Base-by-base conservation (phyloP, 2,888 invertebrate species). In the Drosophila stalkeri region DNA sequence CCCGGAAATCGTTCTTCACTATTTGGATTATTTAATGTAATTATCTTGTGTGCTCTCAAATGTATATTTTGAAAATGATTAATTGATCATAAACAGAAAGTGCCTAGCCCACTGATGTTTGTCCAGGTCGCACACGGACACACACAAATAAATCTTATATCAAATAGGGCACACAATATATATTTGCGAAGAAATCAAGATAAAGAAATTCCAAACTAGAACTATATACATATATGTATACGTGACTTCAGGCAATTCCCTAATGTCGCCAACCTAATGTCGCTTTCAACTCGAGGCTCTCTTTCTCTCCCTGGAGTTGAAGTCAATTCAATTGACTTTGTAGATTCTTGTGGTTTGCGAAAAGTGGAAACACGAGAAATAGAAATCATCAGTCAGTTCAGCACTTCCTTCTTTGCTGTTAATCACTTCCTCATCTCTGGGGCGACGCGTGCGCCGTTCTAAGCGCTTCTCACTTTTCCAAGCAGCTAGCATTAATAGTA, bases 351-450 rank as follows among this genome's bases (percentile, higher is more conserved):
- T 43, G 57, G 31, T 18, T 62, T 80, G 83, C 79, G 64, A 85
- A 86, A 85, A 82, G 81, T 70, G 56, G 87, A 84, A 81, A 78
- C 78, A 73, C 85, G 47, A 78, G 81, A 81, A 84, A 85, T 72
- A 69, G 76, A 89, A 88, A 85, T 87, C 76, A 82, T 62, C 46
- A 74, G 82, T 59, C 80, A 85, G 77, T 77, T 81, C 62, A 86
- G 89, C 86, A 86, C 91, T 90, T 87, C 91, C 86, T 90, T 82
- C 89, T 85, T 76, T 74, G 80, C 63, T 72, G 63, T 69, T 89
- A 87, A 89, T 90, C 86, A 89, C 86, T 87, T 87, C 91, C 91
- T 89, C 91, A 82, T 90, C 87, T 81, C 39, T 67, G 79, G 66
- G 63, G 74, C 82, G 81, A 75, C 89, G 85, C 86, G 90, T 90